phyloP scores from a whole-genome alignment of 2,888 invertebrate species.

The Caenorhabditis angaria region DNA sequence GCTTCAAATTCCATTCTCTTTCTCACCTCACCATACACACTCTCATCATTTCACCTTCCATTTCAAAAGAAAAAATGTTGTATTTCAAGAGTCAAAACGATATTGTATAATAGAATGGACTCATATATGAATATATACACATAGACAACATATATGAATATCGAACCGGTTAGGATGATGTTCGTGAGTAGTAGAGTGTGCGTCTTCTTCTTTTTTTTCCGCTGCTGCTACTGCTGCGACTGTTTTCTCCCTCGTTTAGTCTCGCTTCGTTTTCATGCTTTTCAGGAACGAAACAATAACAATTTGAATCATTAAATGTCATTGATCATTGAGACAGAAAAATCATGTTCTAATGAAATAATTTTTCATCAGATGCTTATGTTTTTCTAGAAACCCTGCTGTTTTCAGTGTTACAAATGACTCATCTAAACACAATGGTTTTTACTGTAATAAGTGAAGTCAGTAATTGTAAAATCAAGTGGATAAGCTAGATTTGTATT shows the following conservation, averaged over 20 bases:
- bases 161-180: slow-evolving; percentile 43
- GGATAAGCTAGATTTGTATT: too few species aligned
- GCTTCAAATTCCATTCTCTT: background rate
- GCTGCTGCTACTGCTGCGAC: background rate
- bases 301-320: background rate
- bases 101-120: slow-evolving; percentile 35
- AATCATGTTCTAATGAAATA: too few species aligned
- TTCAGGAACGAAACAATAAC: background rate
- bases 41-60: slow-evolving; percentile 3
- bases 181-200: slow-evolving; percentile 51
- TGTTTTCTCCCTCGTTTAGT: slow-evolving; percentile 9
- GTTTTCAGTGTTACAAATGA: too few species aligned
- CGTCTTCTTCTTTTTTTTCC: slow-evolving; percentile 21
- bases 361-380: too few species aligned
- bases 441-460: too few species aligned
- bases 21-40: background rate
- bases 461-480: too few species aligned
- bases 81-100: slow-evolving; percentile 45
- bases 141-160: slow-evolving; percentile 10
- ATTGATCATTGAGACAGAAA: background rate
- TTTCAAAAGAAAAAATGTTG: too few species aligned
- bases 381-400: too few species aligned
- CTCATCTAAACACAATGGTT: too few species aligned
- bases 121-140: slow-evolving; percentile 3
- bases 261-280: background rate